Percentiles rank a stretch among this genome's conserved stretches.
phyloP scores from a whole-genome alignment of 1,140 invertebrate genomes.

The Drosophila miranda region DNA sequence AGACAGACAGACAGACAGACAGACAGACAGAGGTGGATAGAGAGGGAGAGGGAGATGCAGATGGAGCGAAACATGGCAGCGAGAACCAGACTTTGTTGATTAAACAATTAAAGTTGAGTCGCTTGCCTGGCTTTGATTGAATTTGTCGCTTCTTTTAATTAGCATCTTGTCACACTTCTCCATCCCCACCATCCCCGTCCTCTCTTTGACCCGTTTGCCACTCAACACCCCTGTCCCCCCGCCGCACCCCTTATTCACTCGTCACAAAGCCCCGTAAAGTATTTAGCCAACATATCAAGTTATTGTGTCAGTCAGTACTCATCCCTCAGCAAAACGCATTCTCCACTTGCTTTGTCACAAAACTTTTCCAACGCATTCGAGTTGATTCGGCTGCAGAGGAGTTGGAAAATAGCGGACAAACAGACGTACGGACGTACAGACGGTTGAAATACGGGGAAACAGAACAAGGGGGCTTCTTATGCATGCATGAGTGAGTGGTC shows the following conservation, averaged over 20 bases:
- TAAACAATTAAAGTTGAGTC: constrained; percentile 1
- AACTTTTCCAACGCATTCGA: constrained; percentile 20
- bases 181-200: not conserved
- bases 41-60: not conserved
- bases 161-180: constrained; percentile 16
- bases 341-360: constrained; percentile 3
- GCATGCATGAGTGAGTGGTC: too few species aligned
- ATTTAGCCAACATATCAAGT: constrained; percentile 37
- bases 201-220: not conserved
- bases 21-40: too few species aligned
- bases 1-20: not conserved
- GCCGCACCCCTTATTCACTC: too few species aligned
- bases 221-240: not conserved
- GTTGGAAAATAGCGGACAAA: not conserved
- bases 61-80: too few species aligned
- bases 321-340: constrained; percentile 1
- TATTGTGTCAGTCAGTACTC: constrained; percentile 36
- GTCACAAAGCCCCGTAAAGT: constrained; percentile 2
- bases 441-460: too few species aligned
- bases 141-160: constrained; percentile 41
- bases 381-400: not conserved
- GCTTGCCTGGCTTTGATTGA: constrained; percentile 23
- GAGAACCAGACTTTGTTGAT: too few species aligned
- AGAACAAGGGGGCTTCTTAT: too few species aligned
- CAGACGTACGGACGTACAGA: too few species aligned